Conservation (phyloP, 2,888 invertebrate genomes). For the Sympetrum striolatum region DNA sequence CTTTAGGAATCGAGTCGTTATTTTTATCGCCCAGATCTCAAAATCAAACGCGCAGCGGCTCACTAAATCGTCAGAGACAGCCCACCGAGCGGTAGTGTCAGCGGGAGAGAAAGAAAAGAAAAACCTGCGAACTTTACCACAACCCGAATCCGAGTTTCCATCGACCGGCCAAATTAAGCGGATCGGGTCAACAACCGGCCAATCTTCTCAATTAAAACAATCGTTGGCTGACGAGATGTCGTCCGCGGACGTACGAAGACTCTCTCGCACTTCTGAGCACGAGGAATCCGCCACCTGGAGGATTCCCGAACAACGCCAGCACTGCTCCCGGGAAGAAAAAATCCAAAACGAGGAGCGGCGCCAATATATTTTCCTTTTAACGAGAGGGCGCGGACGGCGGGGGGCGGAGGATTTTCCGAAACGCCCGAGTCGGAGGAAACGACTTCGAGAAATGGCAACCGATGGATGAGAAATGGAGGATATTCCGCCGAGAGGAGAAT, state of each 20-base stretch:
- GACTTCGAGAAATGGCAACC: slow-evolving; percentile 43
- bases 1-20: too few relatives aligned
- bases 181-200: background rate
- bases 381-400: background rate
- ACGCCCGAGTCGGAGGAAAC: background rate
- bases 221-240: background rate
- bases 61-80: too few relatives aligned
- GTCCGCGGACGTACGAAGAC: background rate
- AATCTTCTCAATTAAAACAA: background rate
- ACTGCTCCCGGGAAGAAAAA: slow-evolving; percentile 15
- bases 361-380: background rate
- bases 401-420: background rate
- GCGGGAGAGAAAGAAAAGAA: background rate
- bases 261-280: background rate
- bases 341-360: background rate
- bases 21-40: too few relatives aligned
- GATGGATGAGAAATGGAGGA: slow-evolving; percentile 44
- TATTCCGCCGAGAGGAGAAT: slow-evolving; percentile 16
- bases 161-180: background rate
- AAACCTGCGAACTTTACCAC: background rate
- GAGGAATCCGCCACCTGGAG: slow-evolving; percentile 23
- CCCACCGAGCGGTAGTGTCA: too few relatives aligned
- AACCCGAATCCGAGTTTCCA: background rate
- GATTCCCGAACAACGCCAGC: slow-evolving; percentile 13
- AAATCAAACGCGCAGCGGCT: too few relatives aligned